These are phyloP conservation scores for Tenebrio molitor DNA, from an alignment of 1,140 invertebrate species.

Conservation along the genomic window DNA sequence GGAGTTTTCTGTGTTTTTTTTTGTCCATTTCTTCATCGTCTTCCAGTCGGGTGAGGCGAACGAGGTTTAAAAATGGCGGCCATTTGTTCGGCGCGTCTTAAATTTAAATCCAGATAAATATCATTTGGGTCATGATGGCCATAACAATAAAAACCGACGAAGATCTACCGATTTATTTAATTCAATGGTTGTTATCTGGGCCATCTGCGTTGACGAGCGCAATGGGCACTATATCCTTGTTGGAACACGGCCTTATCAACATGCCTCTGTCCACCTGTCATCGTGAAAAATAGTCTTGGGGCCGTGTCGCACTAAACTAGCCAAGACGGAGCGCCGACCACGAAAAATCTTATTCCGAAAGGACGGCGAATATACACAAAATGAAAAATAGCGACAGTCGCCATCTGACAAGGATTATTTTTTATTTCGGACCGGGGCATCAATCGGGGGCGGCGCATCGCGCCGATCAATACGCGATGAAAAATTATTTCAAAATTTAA, in stretches of 20 bases:
- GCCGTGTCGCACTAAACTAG: conserved; percentile 31
- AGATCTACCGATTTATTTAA: conserved; percentile 39
- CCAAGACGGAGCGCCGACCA: neutral
- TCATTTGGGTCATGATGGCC: conserved; percentile 30
- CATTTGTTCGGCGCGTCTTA: conserved; percentile 7
- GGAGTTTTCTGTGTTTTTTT: too few species aligned
- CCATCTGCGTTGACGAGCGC: conserved; percentile 41
- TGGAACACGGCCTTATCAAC: conserved; percentile 46
- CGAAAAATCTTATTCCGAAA: conserved; percentile 33
- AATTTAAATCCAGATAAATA: conserved; percentile 37
- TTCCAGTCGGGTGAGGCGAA: too few species aligned
- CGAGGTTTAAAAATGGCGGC: conserved; percentile 20
- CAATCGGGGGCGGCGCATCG: conserved; percentile 16
- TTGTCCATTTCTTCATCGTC: too few species aligned
- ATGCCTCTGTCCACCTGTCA: conserved; percentile 48
- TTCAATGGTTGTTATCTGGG: conserved; percentile 42
- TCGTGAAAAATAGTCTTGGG: conserved; percentile 45
- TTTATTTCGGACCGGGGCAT: conserved; percentile 8
- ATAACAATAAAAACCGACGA: conserved; percentile 33
- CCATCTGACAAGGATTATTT: conserved; percentile 10
- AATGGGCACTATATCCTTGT: conserved; percentile 46
- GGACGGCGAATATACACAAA: conserved; percentile 7
- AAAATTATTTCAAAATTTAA: too few species aligned
- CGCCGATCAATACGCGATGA: too few species aligned
- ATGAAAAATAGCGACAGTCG: conserved; percentile 34